A percentile compares a stretch with the other conserved stretches of the same genome.
Evolutionary conservation across 2,888 invertebrate genomes (phyloP).

Genomic region (Parasteatoda lunata): DNA sequence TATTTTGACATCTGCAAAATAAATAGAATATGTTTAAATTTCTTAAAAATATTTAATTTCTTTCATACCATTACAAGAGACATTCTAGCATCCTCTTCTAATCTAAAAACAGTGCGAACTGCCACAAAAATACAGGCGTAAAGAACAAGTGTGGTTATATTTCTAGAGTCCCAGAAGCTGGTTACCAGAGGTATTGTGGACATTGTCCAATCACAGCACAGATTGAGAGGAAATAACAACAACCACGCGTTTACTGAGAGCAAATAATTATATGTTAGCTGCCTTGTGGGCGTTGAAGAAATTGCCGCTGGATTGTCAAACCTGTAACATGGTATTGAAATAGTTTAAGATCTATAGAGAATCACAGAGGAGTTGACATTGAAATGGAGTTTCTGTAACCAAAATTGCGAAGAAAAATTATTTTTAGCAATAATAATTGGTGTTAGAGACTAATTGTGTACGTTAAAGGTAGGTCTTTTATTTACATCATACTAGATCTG

Average conservation of each 20-base stretch:
- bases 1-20: no score
- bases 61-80: constrained; percentile 50
- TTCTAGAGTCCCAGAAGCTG: constrained; percentile 85
- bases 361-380: no score
- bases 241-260: constrained; percentile 93
- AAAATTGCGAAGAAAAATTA: no score
- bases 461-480: no score
- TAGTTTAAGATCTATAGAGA: no score
- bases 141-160: constrained; percentile 84
- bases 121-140: constrained; percentile 77
- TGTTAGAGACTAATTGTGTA: no score
- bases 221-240: constrained; percentile 88
- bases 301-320: constrained; percentile 98
- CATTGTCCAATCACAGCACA: constrained; percentile 99
- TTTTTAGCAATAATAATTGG: no score
- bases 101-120: constrained; percentile 71
- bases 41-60: neutral
- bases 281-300: constrained; percentile 87
- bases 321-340: neutral
- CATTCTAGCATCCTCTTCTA: constrained; percentile 55
- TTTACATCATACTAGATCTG: no score
- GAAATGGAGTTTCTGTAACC: no score
- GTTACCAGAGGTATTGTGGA: constrained; percentile 91
- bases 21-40: no score
- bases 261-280: constrained; percentile 95